Percentiles rank a stretch among this genome's conserved stretches.
These are phyloP conservation scores for Ectemnius lituratus DNA, from an alignment of 2,888 invertebrate species.

Conservation along the genomic window DNA sequence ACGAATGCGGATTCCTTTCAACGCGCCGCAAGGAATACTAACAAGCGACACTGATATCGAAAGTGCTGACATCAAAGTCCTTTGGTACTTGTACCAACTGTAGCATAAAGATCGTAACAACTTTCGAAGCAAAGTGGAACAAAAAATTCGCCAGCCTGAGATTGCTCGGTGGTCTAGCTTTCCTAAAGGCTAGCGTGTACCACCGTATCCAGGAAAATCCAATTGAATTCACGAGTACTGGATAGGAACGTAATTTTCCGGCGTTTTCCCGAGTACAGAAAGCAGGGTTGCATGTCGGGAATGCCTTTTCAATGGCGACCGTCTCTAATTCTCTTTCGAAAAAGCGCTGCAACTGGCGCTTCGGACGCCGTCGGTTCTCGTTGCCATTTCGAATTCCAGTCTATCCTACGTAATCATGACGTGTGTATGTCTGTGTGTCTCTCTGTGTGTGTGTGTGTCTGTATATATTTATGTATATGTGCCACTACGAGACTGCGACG, in stretches of 20 bases:
- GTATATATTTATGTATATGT: no score
- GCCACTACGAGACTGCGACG: background rate
- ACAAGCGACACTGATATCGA: no score
- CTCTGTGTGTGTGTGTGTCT: no score
- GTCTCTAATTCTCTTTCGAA: background rate
- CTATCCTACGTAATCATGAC: constrained; percentile 51
- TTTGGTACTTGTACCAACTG: no score
- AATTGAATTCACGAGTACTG: constrained; percentile 5
- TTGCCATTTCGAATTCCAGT: constrained; percentile 23
- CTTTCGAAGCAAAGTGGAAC: background rate
- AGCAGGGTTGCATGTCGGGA: background rate
- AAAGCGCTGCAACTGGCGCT: background rate
- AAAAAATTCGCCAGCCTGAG: no score
- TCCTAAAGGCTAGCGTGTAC: no score
- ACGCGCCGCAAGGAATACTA: no score
- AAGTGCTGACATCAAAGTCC: no score
- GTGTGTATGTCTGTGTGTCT: constrained; percentile 24
- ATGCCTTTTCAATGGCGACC: constrained; percentile 12
- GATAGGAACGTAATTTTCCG: constrained; percentile 1
- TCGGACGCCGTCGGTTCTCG: background rate
- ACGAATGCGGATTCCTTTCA: no score
- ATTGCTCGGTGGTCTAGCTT: no score
- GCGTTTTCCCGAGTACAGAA: background rate
- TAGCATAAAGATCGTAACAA: background rate
- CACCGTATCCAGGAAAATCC: background rate